Base-by-base conservation (phyloP, 2,888 invertebrate species). In the Autographa gamma region DNA sequence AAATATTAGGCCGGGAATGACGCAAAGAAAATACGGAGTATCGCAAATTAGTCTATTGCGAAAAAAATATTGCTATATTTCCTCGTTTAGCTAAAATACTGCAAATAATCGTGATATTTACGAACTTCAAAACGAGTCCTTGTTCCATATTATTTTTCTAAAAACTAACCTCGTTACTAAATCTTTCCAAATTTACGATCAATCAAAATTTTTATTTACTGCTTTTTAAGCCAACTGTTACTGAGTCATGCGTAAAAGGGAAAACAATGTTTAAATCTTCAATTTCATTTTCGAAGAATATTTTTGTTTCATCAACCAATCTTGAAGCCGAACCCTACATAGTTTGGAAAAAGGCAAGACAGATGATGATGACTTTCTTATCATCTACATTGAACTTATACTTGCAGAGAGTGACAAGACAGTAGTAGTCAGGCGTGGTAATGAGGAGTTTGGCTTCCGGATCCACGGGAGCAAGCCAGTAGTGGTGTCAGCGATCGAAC, bases 391-490 rank as follows among this genome's bases (percentile, higher is more conserved):
- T 31, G 0, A 43, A 56, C 62, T 61, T 67, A 0, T 58, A 76
- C 82, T 76, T 80, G 4, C 91, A 98, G 98, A 98, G 92, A 97
- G 98, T 87, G 98, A 98, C 94, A 98, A 98, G 92, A 97, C 97
- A 19, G 98, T 99, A 43, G 96, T 97, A 66, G 98, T 98, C 6
- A 97, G 97, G 79, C 97, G 98, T 65, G 97, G 98, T 83, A 97
- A 97, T 32, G 98, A 98, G 52, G 99, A 99, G 90, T 99, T 99
- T 90, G 99, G 99, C 16, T 99, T 99, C 92, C 97, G 99, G 74
- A 99, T 99, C 88, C 98, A 99, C 86, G 99, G 99, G 34, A 98
- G 98, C 71, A 98, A 98, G 87, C 99, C 99, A 0, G 99, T 99
- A n/a, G 98, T 99, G 16, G 98, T 99, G 38, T 99, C 99, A 5